Evolutionary conservation across 2,888 invertebrate species (phyloP), one percentile per base, ranked within the genome.

Genomic region (Calliphora vomitoria): DNA sequence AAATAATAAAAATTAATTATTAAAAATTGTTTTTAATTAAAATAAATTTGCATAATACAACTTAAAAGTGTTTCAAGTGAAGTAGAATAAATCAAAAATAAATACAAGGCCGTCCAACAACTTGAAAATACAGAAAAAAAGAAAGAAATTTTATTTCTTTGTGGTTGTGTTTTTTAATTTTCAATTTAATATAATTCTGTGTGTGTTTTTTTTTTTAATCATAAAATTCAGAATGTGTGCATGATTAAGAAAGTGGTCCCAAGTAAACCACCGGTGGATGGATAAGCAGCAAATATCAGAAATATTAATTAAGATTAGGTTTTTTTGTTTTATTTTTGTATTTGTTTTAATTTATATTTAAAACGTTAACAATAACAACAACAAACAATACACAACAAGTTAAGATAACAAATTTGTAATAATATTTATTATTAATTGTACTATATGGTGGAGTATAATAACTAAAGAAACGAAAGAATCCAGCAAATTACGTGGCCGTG

Each of bases 21-120:
- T 58, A 58, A 58, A 58, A 84, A 47, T 64, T 35, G 25, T 68
- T 69, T 82, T 60, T 41, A 69, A 76, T 69, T 76, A 60, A 69
- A 76, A 69, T 76, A 60, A 82, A 76, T 82, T 69, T 69, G 60
- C 68, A 69, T 69, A 13, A 38, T 38, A 50, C 68, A 64, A 38
- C 31, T 78, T 50, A 69, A 50, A 75, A 68, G 41, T 74, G 31
- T 35, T 68, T 47, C 25, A 11, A 72, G n/a, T 66, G 55, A 83
- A 76, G 76, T 38, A 20, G 35, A 68, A 58, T 50, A 60, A 71
- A 44, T 41, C 8, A 31, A 47, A 55, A 74, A 82, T 66, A 64
- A 78, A 72, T 78, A 74, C 82, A 82, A 86, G 82, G 86, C 86
- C 82, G 78, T 82, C 82, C 85, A 50, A 1, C 47, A 35, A 58